Base-by-base conservation (phyloP, 2,888 invertebrate genomes). In the Philaethria dido region DNA sequence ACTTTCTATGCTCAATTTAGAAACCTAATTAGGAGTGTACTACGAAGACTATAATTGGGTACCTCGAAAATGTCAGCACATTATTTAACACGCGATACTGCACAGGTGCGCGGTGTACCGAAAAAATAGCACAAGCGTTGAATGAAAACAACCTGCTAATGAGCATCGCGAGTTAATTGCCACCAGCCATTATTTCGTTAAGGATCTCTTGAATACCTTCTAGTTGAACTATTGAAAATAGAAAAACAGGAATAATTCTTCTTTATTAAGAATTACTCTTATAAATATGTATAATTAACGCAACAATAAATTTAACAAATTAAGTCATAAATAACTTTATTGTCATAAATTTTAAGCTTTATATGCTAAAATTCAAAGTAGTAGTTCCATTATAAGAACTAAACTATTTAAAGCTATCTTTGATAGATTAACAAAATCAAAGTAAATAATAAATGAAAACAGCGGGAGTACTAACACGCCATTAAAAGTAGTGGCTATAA, bases 81-180 rank as follows among this genome's bases (percentile, higher is more conserved):
- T 64, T 64, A 64, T 59, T 59, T 48, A 59, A 59, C 74, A 81
- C 80, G 81, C 83, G 81, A 82, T 81, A 84, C 80, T 83, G 82
- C 85, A 54, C 44, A 65, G 55, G 60, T 60, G 60, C 9, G 45
- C 50, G 44, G 36, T 81, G 78, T 80, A 81, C 78, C 78, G 82
- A 85, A 85, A 84, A 87, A 85, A 83, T 61, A 87, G 85, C 87
- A 86, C 88, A 86, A 78, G 75, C 78, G 69, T 79, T 80, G 89
- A 87, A 89, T 88, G 88, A 83, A 82, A 89, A 89, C 86, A 84
- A 83, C 77, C 85, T 86, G 86, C 83, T 89, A 89, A 89, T 89
- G 89, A 90, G 87, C 83, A 82, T 81, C 81, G 84, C 84, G 72
- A 85, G 84, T 87, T 89, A 88, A 89, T 88, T 88, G 86, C 74